Base-by-base conservation (phyloP, 2,113 vertebrate genomes). In the Spizaetus ornatus region DNA sequence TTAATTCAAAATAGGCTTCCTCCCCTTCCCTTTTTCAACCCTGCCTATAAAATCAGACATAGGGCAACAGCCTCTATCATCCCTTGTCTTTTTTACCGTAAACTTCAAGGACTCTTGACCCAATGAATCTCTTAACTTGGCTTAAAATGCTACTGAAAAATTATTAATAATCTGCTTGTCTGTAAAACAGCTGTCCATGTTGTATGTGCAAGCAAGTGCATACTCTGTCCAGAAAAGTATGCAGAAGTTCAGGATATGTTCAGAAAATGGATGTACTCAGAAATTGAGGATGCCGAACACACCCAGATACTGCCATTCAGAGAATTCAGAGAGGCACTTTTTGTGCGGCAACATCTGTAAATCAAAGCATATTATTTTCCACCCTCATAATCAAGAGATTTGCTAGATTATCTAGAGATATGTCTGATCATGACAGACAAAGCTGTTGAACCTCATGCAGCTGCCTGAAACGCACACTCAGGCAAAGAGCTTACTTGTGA, bases 321-420 rank as follows among this genome's bases (percentile, higher is more conserved):
- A 81, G 69, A 86, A 86, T 53, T 52, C 56, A 59, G 65, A 71
- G 58, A 9, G 65, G 38, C 47, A 3, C 65, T 77, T 85, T 59
- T 34, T 86, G 74, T 84, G 84, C 88, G 10, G 90, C 86, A 86
- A 74, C 86, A 82, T 90, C 93, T 91, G 85, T 76, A 88, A 94
- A 91, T 94, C 92, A 95, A 90, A 95, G 87, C 50, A 6, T 12
- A 72, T 95, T 69, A 62, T 86, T 66, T 95, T 67, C 66, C 88
- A 90, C 71, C 94, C 91, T 93, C 90, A 50, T 25, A 84, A 96
- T 86, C 72, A 84, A 92, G 84, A 91, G 87, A 83, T 96, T 93
- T 92, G 89, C 84, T 85, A 32, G 58, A 93, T 71, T 55, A 94
- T 78, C 79, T 22, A 17, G 74, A 87, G 83, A 50, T 94, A 73